Percentiles rank a stretch among this genome's conserved stretches.
Conservation (phyloP, 2,113 vertebrate species). For the Sinocyclocheilus grahami region DNA sequence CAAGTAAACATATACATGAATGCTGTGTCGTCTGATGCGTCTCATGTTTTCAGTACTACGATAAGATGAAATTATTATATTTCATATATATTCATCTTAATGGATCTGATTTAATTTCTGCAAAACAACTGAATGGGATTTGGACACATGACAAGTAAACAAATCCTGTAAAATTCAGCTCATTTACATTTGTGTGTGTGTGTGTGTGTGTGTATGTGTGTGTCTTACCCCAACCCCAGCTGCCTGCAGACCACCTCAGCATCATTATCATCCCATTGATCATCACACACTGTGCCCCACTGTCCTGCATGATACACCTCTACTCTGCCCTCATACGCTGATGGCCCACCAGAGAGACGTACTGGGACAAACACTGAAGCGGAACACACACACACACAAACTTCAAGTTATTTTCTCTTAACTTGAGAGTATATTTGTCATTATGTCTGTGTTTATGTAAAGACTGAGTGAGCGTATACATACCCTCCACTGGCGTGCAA, state of each 20-base stretch:
- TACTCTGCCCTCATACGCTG: conserved; percentile 82
- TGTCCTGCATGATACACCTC: conserved; percentile 89
- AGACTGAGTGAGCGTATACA: conserved; percentile 29
- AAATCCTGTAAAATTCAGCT: no score
- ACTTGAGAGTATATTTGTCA: neutral
- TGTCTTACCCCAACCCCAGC: conserved; percentile 88
- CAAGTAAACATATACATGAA: neutral
- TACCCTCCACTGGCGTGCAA: conserved; percentile 80
- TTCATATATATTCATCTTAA: neutral
- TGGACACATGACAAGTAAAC: neutral
- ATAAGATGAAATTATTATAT: neutral
- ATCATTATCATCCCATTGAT: conserved; percentile 95
- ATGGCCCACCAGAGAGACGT: conserved; percentile 82
- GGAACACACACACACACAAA: conserved; percentile 60
- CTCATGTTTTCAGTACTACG: neutral
- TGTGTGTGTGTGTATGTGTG: conserved; percentile 28
- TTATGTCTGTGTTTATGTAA: neutral
- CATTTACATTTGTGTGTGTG: no score
- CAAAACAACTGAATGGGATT: neutral
- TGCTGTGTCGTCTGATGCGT: neutral
- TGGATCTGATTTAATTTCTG: neutral
- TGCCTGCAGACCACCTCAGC: conserved; percentile 97
- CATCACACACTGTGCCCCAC: conserved; percentile 96
- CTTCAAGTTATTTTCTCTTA: neutral
- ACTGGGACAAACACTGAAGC: conserved; percentile 73